These are phyloP conservation scores for Diadophis punctatus DNA, from an alignment of 2,113 vertebrate species.

Conservation along the genomic window DNA sequence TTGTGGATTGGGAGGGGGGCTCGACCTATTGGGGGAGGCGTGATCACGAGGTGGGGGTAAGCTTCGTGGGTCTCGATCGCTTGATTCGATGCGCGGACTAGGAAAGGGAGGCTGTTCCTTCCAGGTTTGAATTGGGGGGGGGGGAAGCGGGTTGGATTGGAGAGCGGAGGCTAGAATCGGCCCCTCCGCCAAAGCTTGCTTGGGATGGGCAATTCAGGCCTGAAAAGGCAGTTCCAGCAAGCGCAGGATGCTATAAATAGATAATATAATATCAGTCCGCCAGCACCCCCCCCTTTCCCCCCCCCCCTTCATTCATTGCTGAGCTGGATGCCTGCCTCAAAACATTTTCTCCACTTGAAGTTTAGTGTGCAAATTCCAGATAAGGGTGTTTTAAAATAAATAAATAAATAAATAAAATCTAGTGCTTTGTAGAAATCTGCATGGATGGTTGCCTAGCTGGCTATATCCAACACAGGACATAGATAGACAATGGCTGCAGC, in stretches of 20 bases:
- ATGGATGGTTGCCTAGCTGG: neutral
- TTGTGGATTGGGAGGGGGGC: neutral
- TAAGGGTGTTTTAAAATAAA: neutral
- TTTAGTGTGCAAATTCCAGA: neutral
- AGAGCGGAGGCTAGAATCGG: neutral
- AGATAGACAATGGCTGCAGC: neutral
- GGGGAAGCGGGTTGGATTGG: rapidly evolving
- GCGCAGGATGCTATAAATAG: conserved; percentile 6
- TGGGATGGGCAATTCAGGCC: neutral
- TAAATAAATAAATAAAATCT: too few relatives aligned
- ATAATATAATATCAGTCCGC: neutral
- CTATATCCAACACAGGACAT: neutral
- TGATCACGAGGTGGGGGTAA: too few relatives aligned
- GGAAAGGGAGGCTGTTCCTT: neutral
- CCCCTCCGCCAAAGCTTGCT: neutral
- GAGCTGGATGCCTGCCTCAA: neutral
- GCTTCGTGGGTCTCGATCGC: neutral
- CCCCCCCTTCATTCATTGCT: neutral
- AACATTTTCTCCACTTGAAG: neutral
- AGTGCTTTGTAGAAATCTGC: neutral
- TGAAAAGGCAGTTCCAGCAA: neutral
- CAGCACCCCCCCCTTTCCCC: rapidly evolving
- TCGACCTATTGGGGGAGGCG: neutral
- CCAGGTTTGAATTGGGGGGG: too few relatives aligned
- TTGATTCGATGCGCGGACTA: neutral